phyloP scores from a whole-genome alignment of 2,888 invertebrate genomes.

The Pyrochroa serraticornis region DNA sequence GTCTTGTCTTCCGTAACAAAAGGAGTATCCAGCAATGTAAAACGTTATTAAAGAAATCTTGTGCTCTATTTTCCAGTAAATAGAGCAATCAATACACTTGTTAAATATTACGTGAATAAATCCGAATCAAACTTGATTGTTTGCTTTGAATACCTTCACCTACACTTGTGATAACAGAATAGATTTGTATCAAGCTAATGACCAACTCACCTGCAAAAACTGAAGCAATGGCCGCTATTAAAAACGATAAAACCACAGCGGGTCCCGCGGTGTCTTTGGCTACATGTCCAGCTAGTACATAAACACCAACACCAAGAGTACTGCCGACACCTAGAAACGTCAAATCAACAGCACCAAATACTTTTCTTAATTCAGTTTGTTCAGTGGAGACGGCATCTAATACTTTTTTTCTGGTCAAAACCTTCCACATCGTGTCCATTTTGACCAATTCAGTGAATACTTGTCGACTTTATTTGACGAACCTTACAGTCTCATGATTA shows the following conservation, averaged over 20 bases:
- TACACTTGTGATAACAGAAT: neutral
- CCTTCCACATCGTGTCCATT: slow-evolving; percentile 48
- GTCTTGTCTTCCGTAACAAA: too few species aligned
- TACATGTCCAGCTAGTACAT: slow-evolving; percentile 85
- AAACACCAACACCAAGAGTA: slow-evolving; percentile 88
- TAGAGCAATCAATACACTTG: too few species aligned
- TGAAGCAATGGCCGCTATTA: slow-evolving; percentile 86
- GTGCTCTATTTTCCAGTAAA: too few species aligned
- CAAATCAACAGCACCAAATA: slow-evolving; percentile 79
- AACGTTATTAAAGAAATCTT: too few species aligned
- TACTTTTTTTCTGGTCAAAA: slow-evolving; percentile 52
- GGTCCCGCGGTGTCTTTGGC: slow-evolving; percentile 84
- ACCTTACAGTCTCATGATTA: neutral
- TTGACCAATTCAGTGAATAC: neutral
- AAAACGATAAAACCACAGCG: slow-evolving; percentile 82
- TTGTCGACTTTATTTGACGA: neutral
- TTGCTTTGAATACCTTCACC: neutral
- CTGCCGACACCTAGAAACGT: slow-evolving; percentile 83
- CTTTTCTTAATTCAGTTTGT: slow-evolving; percentile 66
- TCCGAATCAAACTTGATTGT: neutral
- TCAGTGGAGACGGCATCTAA: slow-evolving; percentile 50
- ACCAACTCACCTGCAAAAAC: slow-evolving; percentile 77
- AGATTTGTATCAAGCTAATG: neutral
- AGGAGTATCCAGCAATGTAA: too few species aligned
- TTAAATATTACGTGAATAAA: too few species aligned